phyloP scores from a whole-genome alignment of 2,888 invertebrate species.

The Trichacis sp. region DNA sequence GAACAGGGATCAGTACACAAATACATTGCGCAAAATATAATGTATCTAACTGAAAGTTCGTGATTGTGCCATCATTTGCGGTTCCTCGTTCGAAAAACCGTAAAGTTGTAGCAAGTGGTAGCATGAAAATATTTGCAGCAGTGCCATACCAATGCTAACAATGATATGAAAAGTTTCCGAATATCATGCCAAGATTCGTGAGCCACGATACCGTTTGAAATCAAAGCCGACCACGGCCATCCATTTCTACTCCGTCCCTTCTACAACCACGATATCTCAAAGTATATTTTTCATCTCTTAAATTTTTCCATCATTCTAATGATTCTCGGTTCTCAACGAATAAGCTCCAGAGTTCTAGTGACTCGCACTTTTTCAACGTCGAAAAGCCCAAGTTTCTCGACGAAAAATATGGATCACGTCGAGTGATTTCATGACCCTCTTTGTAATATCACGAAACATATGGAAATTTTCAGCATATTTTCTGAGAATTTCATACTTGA shows the following conservation, averaged over 20 bases:
- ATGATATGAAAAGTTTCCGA: conserved; percentile 33
- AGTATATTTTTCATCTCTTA: conserved; percentile 18
- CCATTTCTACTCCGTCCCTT: conserved; percentile 25
- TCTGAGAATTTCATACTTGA: neutral
- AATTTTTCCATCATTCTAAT: conserved; percentile 32
- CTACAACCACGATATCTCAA: conserved; percentile 12
- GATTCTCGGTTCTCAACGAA: conserved; percentile 10
- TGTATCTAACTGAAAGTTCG: too few relatives aligned
- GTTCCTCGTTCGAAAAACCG: neutral
- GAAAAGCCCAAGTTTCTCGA: conserved; percentile 4
- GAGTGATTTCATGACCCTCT: neutral
- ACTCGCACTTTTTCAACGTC: neutral
- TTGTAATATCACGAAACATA: neutral
- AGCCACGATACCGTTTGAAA: conserved; percentile 21
- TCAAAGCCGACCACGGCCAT: conserved; percentile 20
- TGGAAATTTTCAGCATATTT: neutral
- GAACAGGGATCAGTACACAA: too few relatives aligned
- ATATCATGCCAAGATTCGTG: conserved; percentile 22
- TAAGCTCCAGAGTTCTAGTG: neutral
- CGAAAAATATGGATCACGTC: conserved; percentile 5
- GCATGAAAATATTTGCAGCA: conserved; percentile 9
- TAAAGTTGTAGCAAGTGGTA: conserved; percentile 17
- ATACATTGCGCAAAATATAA: too few relatives aligned
- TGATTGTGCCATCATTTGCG: too few relatives aligned
- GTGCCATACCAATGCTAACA: conserved; percentile 27